Percentiles rank a stretch among this genome's conserved stretches.
Evolutionary conservation across 1,140 invertebrate genomes (phyloP).

Genomic region (Oncopeltus fasciatus): DNA sequence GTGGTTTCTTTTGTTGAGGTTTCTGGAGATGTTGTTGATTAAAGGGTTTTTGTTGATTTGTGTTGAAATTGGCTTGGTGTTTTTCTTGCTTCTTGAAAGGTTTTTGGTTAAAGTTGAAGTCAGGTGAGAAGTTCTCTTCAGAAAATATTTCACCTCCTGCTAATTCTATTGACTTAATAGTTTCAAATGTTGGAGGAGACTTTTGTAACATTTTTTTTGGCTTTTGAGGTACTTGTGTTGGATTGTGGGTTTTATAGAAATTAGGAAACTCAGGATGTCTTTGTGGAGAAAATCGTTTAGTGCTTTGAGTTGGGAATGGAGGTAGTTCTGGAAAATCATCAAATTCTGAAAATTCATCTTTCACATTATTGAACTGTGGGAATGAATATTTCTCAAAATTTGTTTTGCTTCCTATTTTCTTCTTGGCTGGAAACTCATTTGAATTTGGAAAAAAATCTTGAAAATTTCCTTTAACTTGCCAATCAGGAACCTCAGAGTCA

Average conservation of each 20-base stretch:
- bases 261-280: no score
- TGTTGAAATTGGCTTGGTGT: neutral
- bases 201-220: neutral
- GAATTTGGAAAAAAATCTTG: neutral
- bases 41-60: no score
- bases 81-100: neutral
- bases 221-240: no score
- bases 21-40: no score
- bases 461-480: neutral
- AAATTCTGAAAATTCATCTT: neutral
- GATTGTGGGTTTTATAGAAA: no score
- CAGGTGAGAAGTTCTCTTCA: neutral
- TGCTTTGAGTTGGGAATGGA: neutral
- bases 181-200: neutral
- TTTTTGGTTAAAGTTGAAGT: neutral
- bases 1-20: no score
- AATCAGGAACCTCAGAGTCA: neutral
- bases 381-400: no score
- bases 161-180: neutral
- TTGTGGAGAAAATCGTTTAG: neutral
- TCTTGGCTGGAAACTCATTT: neutral
- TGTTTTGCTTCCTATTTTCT: neutral
- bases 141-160: neutral
- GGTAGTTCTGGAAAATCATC: neutral
- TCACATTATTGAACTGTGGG: no score